Evolutionary conservation across 2,888 invertebrate genomes (phyloP).

Genomic region (Drosophila imparisetae): DNA sequence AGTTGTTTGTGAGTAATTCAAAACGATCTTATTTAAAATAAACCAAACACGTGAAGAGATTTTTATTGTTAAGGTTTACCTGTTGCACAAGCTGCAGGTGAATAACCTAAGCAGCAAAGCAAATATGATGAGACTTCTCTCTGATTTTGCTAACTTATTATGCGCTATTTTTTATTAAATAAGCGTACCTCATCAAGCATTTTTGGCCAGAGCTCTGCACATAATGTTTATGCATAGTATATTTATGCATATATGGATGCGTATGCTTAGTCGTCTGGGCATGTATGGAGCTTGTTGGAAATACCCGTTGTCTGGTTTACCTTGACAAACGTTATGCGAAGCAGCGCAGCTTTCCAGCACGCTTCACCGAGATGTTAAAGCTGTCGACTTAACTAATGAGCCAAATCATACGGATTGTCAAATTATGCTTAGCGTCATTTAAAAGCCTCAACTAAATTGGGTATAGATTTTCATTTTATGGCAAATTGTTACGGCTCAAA

Average conservation of each 20-base stretch:
- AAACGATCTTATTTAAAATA: conserved; percentile 12
- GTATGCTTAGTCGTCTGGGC: neutral
- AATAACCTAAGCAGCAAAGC: conserved; percentile 41
- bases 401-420: conserved; percentile 19
- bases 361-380: conserved; percentile 40
- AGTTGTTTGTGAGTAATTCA: conserved; percentile 11
- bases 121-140: conserved; percentile 15
- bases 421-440: conserved; percentile 34
- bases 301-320: conserved; percentile 44
- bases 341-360: conserved; percentile 59
- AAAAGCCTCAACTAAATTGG: conserved; percentile 21
- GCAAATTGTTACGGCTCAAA: conserved; percentile 18
- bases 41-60: conserved; percentile 9
- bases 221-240: conserved; percentile 8
- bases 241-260: conserved; percentile 1
- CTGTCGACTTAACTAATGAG: neutral
- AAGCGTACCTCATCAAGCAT: conserved; percentile 3
- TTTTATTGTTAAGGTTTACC: conserved; percentile 13
- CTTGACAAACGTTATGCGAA: conserved; percentile 42
- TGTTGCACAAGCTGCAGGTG: conserved; percentile 33
- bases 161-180: conserved; percentile 11
- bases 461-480: conserved; percentile 25
- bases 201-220: conserved; percentile 19
- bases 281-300: conserved; percentile 35
- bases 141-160: conserved; percentile 1